Evolutionary conservation across 2,888 invertebrate species (phyloP).

Genomic region (Ferrisia virgata): DNA sequence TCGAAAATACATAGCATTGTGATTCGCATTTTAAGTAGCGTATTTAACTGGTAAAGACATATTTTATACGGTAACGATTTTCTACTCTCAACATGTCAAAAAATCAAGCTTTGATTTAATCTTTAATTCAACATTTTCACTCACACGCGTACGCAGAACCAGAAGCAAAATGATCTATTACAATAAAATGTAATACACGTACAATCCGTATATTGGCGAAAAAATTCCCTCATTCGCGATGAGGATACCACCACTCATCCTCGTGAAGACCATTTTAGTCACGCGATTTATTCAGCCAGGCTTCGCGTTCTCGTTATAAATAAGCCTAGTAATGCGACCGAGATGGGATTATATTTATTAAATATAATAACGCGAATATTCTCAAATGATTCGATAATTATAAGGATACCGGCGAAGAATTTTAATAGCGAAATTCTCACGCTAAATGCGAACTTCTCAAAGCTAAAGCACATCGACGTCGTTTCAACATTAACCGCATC

Average conservation of each 20-base stretch:
- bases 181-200: neutral
- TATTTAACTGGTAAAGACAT: too few species aligned
- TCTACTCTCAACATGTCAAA: neutral
- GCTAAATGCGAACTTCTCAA: neutral
- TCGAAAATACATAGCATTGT: neutral
- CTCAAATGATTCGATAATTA: slow-evolving; percentile 6
- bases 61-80: neutral
- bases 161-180: too few species aligned
- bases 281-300: neutral
- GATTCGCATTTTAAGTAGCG: neutral
- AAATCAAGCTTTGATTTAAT: neutral
- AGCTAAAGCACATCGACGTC: neutral
- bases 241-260: neutral
- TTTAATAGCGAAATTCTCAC: slow-evolving; percentile 9
- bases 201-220: too few species aligned
- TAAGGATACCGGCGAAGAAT: neutral
- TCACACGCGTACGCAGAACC: too few species aligned
- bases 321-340: neutral
- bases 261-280: neutral
- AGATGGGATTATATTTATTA: neutral
- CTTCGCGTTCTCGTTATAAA: too few species aligned
- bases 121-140: neutral
- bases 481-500: neutral
- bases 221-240: too few species aligned
- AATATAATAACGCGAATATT: neutral